Conservation (phyloP, 2,888 invertebrate genomes). For the Drosophila fungiperda region DNA sequence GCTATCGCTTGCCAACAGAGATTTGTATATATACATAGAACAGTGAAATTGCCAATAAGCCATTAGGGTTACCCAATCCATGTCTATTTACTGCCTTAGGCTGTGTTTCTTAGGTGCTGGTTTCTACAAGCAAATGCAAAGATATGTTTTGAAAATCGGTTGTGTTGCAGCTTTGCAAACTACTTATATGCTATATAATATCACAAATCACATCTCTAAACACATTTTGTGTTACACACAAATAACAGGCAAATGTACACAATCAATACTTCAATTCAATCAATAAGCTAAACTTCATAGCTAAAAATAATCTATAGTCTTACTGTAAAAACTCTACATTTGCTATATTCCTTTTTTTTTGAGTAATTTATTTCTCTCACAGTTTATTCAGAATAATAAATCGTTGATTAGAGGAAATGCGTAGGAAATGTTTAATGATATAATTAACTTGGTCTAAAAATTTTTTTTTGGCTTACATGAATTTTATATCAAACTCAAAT, state of each 20-base stretch:
- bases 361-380: not conserved
- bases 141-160: not conserved
- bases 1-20: slow-evolving; percentile 65
- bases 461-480: not conserved
- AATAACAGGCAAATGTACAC: not conserved
- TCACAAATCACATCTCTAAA: not conserved
- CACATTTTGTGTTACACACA: not conserved
- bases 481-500: not conserved
- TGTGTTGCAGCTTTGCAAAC: not conserved
- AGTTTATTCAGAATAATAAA: not conserved
- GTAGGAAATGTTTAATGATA: not conserved
- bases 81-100: not conserved
- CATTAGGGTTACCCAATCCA: slow-evolving; percentile 41
- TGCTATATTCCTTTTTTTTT: not conserved
- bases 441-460: not conserved
- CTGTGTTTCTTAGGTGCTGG: not conserved
- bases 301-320: not conserved
- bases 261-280: not conserved
- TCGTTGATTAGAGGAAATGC: not conserved
- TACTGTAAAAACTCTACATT: not conserved
- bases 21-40: slow-evolving; percentile 20
- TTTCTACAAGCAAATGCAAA: not conserved
- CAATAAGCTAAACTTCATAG: not conserved
- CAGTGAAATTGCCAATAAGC: slow-evolving; percentile 33
- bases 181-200: not conserved